Conservation (phyloP, 2,888 invertebrate species). For the Empis stercorea region DNA sequence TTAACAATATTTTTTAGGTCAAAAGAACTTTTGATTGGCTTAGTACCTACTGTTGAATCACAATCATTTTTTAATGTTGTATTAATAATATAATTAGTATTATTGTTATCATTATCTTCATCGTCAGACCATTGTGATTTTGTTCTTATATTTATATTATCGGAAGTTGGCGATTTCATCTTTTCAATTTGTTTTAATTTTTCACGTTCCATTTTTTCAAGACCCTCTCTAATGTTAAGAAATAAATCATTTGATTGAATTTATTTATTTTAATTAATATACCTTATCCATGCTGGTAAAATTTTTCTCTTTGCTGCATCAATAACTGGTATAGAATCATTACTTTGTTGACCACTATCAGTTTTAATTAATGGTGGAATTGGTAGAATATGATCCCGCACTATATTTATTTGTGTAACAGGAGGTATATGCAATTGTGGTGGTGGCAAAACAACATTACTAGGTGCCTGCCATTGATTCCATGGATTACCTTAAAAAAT, state of each 20-base stretch:
- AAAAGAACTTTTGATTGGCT: neutral
- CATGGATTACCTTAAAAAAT: neutral
- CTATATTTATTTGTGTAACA: conserved; percentile 25
- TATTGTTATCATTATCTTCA: conserved; percentile 16
- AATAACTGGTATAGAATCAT: conserved; percentile 34
- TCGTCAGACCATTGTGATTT: conserved; percentile 6
- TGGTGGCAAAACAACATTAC: conserved; percentile 12
- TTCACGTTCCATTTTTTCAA: conserved; percentile 95
- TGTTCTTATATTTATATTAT: too few relatives aligned
- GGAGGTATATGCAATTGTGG: conserved; percentile 6
- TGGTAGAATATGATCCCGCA: conserved; percentile 17
- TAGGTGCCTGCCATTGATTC: neutral
- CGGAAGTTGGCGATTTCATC: conserved; percentile 13
- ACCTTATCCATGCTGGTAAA: conserved; percentile 95
- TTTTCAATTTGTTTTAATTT: conserved; percentile 79
- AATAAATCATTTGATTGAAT: neutral
- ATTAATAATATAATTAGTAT: conserved; percentile 7
- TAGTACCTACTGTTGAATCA: neutral
- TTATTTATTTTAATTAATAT: conserved; percentile 47
- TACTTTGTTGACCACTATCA: conserved; percentile 8
- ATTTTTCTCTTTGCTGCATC: conserved; percentile 81
- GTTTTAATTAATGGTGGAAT: conserved; percentile 14
- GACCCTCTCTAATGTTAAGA: conserved; percentile 44
- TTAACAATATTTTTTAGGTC: neutral
- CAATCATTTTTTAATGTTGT: neutral